A percentile compares a stretch with the other conserved stretches of the same genome.
These are phyloP conservation scores for Poeciliopsis infans DNA, from an alignment of 2,797 vertebrate species.

Conservation along the genomic window DNA sequence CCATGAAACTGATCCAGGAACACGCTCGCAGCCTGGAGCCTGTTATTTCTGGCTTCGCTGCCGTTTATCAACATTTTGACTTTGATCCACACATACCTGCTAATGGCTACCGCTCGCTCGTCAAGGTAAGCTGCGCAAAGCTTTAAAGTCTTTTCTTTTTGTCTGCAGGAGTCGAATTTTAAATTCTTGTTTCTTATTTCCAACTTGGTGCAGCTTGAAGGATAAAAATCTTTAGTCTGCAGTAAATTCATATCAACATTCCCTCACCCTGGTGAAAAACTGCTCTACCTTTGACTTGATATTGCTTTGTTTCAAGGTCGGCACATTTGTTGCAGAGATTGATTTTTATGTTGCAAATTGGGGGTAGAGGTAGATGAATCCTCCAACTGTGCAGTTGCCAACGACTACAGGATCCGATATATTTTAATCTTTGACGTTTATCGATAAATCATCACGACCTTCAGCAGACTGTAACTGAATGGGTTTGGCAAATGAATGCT, in stretches of 20 bases:
- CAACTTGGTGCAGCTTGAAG: constrained; percentile 15
- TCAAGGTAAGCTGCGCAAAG: constrained; percentile 80
- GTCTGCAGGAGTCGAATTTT: constrained; percentile 9
- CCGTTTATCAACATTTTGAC: constrained; percentile 90
- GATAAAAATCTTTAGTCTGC: constrained; percentile 7
- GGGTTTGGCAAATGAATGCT: constrained; percentile 48
- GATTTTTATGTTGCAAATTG: constrained; percentile 63
- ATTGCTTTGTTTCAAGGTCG: constrained; percentile 67
- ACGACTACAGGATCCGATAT: constrained; percentile 46
- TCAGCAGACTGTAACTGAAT: constrained; percentile 44
- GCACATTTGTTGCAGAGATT: constrained; percentile 66
- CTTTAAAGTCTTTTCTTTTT: constrained; percentile 7
- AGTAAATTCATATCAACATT: constrained; percentile 51
- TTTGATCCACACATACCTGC: constrained; percentile 89
- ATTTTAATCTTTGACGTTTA: constrained; percentile 58
- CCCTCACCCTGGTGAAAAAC: constrained; percentile 42
- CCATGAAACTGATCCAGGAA: constrained; percentile 84
- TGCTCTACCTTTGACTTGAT: constrained; percentile 37
- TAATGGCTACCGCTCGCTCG: constrained; percentile 92
- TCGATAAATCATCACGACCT: constrained; percentile 67
- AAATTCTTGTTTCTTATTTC: constrained; percentile 22
- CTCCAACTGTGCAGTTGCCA: constrained; percentile 35
- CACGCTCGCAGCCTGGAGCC: constrained; percentile 86
- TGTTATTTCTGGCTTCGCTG: constrained; percentile 77
- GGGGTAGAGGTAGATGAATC: constrained; percentile 54